Evolutionary conservation across 2,888 invertebrate species (phyloP).

Genomic region (Sphaeridia pumilis): DNA sequence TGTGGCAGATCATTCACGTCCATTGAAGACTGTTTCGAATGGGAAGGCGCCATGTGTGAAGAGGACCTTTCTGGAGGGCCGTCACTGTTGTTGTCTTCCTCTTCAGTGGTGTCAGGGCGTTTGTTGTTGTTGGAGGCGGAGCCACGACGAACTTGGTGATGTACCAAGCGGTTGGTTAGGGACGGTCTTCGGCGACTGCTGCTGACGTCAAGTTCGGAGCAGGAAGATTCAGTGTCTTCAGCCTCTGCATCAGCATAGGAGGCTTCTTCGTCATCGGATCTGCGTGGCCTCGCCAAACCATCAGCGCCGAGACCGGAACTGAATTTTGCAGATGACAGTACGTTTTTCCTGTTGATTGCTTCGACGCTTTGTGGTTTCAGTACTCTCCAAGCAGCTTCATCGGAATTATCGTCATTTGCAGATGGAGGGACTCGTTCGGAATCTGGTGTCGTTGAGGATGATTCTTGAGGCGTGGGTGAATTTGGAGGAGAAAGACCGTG

Average conservation of each 20-base stretch:
- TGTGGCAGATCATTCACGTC: slow-evolving; percentile 26
- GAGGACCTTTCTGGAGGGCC: slow-evolving; percentile 9
- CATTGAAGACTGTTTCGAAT: slow-evolving; percentile 24
- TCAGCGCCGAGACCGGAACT: slow-evolving; percentile 58
- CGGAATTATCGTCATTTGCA: slow-evolving; percentile 15
- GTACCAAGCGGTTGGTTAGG: slow-evolving; percentile 11
- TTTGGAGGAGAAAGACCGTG: slow-evolving; percentile 61
- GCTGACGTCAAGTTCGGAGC: slow-evolving; percentile 30
- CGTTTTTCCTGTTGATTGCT: slow-evolving; percentile 73
- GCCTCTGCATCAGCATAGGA: slow-evolving; percentile 34
- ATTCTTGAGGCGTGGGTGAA: slow-evolving; percentile 54
- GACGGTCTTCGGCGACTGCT: slow-evolving; percentile 18
- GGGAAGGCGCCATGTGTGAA: slow-evolving; percentile 14
- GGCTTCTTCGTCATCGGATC: slow-evolving; percentile 44
- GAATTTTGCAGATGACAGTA: slow-evolving; percentile 72
- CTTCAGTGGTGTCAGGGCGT: slow-evolving; percentile 29
- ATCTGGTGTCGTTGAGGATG: slow-evolving; percentile 32
- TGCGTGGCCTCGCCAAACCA: slow-evolving; percentile 40
- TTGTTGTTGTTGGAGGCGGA: slow-evolving; percentile 16
- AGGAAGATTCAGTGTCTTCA: slow-evolving; percentile 34
- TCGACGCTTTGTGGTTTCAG: slow-evolving; percentile 68
- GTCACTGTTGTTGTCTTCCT: slow-evolving; percentile 22
- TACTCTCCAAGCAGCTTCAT: slow-evolving; percentile 44
- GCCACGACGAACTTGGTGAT: neutral
- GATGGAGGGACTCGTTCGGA: slow-evolving; percentile 17